These are phyloP conservation scores for Gavialis gangeticus DNA, from an alignment of 2,113 vertebrate genomes.

Conservation along the genomic window DNA sequence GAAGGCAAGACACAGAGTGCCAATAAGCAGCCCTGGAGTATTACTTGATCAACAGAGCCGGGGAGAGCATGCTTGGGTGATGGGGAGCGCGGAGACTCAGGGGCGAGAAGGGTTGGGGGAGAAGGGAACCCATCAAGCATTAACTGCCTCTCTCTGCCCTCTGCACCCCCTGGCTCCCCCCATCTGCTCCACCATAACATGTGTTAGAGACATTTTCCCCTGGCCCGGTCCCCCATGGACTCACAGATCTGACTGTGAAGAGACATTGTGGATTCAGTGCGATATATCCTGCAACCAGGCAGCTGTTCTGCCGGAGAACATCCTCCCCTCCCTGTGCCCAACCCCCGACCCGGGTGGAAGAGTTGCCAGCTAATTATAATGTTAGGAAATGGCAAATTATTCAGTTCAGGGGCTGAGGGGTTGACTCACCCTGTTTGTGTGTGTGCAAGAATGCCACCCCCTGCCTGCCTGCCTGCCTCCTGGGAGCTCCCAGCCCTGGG, in stretches of 20 bases:
- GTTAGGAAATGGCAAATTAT: constrained; percentile 5
- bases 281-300: background rate
- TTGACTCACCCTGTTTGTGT: background rate
- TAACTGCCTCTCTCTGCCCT: background rate
- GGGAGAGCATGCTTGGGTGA: background rate
- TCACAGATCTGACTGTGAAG: constrained; percentile 9
- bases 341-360: background rate
- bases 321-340: background rate
- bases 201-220: background rate
- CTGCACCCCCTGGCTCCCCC: background rate
- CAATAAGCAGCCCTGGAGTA: background rate
- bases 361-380: background rate
- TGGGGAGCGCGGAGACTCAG: background rate
- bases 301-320: background rate
- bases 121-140: background rate
- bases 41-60: background rate
- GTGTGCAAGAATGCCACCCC: background rate
- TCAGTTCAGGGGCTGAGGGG: background rate
- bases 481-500: constrained; percentile 3
- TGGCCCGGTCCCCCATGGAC: background rate
- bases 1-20: background rate
- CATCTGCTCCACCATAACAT: background rate
- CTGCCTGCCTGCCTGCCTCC: background rate
- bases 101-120: background rate
- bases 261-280: background rate